Base-by-base conservation (phyloP, 2,797 vertebrate species). In the Acomys russatus region DNA sequence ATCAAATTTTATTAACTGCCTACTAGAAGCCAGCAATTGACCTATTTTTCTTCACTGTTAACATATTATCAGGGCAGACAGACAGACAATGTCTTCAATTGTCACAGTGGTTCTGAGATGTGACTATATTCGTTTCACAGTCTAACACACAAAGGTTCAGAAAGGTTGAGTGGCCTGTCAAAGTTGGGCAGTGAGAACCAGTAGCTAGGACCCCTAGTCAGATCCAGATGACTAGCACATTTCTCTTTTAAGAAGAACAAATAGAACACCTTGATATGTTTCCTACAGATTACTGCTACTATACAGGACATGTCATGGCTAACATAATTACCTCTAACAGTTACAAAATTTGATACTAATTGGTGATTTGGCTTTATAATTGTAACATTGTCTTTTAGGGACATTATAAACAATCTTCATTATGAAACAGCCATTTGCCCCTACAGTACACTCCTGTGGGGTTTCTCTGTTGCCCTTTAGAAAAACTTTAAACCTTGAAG, bases 301-400 rank as follows among this genome's bases (percentile, higher is more conserved):
- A 73, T 15, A 68, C 23, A 82, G 30, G 74, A 88, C 28, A 70
- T 73, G 78, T 51, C 90, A 82, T 9, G 56, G 20, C 28, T 91
- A 95, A 78, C 49, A 92, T 33, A 70, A 54, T 30, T 54, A 63
- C 61, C 73, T 85, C 66, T 33, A 44, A 70, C 6, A 92, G 70
- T 79, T 92, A 51, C 33, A 79, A 85, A 87, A 94, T 66, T 79
- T 90, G 25, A 78, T 49, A 79, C 1, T 86, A 88, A 96, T 73
- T 87, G n/a, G 89, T 93, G 49, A 83, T 64, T 79, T 94, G 73
- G 15, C 49, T 91, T 73, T 68, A 84, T 86, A 77, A 88, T 11
- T 70, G 15, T 8, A 54, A 77, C 64, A 79, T 85, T 92, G 23
- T 56, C 9, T 95, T 84, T 93, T n/a, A 61, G 15, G 20, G 28